These are phyloP conservation scores for Cosmia trapezina DNA, from an alignment of 2,888 invertebrate genomes.

Conservation along the genomic window DNA sequence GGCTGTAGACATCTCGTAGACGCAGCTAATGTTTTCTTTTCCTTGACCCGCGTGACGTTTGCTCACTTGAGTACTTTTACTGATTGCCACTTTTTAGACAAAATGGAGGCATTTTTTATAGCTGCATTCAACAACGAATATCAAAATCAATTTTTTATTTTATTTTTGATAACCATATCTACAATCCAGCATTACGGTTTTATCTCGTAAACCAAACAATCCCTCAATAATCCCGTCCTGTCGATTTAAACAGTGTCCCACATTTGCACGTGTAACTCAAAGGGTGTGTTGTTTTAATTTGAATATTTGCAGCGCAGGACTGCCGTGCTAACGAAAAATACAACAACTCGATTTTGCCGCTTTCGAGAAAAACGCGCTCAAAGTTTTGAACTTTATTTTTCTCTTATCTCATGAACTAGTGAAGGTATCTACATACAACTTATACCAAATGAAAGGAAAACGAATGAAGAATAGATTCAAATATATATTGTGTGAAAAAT, in stretches of 20 bases:
- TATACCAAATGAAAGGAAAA: too few species aligned
- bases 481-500: too few species aligned
- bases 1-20: not conserved
- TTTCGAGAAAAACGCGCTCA: too few species aligned
- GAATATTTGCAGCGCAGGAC: conserved; percentile 76
- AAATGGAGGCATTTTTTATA: not conserved
- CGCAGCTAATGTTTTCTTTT: too few species aligned
- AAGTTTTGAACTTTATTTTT: too few species aligned
- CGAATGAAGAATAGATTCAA: too few species aligned
- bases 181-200: not conserved
- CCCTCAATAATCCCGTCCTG: conserved; percentile 26
- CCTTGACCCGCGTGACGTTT: not conserved
- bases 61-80: not conserved
- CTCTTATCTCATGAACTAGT: too few species aligned
- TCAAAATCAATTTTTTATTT: not conserved
- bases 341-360: too few species aligned
- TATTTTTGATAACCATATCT: not conserved
- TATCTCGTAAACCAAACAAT: not conserved
- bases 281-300: conserved; percentile 81
- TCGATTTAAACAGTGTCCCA: conserved; percentile 45
- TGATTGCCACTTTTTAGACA: too few species aligned
- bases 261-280: conserved; percentile 74
- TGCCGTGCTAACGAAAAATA: too few species aligned
- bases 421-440: too few species aligned
- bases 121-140: not conserved